phyloP scores from a whole-genome alignment of 2,888 invertebrate species.

The Acronicta psi region DNA sequence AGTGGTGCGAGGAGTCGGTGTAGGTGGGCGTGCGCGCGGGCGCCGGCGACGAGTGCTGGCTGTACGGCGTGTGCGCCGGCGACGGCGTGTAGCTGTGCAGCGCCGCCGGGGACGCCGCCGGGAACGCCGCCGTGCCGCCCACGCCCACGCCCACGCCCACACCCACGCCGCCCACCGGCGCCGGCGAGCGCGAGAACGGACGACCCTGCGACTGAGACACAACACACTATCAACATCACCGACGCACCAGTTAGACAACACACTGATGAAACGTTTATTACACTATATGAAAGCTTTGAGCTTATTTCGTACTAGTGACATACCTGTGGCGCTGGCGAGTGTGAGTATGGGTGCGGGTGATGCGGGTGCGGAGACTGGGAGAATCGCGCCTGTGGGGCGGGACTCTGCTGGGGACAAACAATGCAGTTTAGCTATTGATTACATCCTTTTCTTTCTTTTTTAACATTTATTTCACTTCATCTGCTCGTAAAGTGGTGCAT shows the following conservation, averaged over 20 bases:
- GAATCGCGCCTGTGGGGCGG: conserved; percentile 65
- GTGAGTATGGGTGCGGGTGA: conserved; percentile 72
- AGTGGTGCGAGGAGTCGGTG: conserved; percentile 59
- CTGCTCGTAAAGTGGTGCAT: no score
- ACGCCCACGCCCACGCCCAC: no score
- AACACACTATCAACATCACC: not conserved
- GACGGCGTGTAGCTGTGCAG: conserved; percentile 78
- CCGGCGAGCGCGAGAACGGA: conserved; percentile 77
- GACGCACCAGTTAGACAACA: not conserved
- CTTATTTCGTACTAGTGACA: no score
- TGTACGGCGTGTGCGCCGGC: conserved; percentile 84
- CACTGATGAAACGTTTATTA: not conserved
- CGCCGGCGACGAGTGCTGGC: conserved; percentile 83
- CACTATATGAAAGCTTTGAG: no score
- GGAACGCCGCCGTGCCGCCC: conserved; percentile 67
- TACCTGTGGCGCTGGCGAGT: conserved; percentile 71
- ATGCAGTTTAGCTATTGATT: not conserved
- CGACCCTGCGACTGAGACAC: conserved; percentile 55
- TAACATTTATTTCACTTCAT: no score
- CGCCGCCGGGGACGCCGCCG: conserved; percentile 73
- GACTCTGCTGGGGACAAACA: conserved; percentile 53
- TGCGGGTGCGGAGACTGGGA: conserved; percentile 67
- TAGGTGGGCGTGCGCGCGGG: conserved; percentile 70
- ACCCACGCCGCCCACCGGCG: conserved; percentile 51
- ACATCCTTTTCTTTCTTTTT: no score